Conservation (phyloP, 2,113 vertebrate species). For the Camelus dromedarius region DNA sequence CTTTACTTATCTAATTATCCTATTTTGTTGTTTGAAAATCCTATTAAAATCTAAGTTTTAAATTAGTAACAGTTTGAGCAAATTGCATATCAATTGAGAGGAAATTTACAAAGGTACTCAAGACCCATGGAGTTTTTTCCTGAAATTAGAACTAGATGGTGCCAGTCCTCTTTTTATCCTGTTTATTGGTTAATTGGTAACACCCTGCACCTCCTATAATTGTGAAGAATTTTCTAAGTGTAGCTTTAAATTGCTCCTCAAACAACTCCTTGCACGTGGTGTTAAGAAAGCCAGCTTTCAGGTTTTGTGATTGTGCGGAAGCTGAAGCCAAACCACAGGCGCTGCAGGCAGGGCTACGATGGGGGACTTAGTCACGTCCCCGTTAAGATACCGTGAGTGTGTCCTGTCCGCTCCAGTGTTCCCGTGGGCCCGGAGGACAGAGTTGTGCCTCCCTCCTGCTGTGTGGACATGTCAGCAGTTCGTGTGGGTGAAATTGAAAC, state of each 20-base stretch:
- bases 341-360: neutral
- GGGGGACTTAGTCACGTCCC: accelerated
- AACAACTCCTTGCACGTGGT: accelerated
- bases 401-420: neutral
- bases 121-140: neutral
- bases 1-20: neutral
- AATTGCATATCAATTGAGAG: neutral
- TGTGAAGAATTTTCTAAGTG: neutral
- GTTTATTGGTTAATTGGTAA: neutral
- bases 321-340: accelerated
- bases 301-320: accelerated
- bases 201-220: neutral
- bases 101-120: neutral
- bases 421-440: neutral
- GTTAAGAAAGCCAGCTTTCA: neutral
- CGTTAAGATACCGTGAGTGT: accelerated
- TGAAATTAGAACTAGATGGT: neutral
- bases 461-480: accelerated
- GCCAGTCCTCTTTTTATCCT: too few relatives aligned
- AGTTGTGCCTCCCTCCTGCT: neutral
- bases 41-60: neutral
- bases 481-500: neutral
- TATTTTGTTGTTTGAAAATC: neutral
- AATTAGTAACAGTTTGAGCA: neutral
- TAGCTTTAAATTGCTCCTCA: neutral